phyloP scores from a whole-genome alignment of 2,113 vertebrate genomes.

The Gallinago undulata region DNA sequence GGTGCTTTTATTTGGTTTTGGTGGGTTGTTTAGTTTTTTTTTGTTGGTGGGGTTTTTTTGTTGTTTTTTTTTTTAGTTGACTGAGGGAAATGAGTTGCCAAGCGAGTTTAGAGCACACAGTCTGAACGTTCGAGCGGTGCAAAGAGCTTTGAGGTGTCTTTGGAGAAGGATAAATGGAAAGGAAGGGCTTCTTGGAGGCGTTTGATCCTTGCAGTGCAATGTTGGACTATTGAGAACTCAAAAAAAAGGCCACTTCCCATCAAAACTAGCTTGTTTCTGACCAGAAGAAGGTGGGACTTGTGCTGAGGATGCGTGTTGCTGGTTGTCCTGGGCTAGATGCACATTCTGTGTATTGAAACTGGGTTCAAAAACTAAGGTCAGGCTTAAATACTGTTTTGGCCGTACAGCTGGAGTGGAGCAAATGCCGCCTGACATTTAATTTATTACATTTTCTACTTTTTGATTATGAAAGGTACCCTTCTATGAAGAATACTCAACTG shows the following conservation, averaged over 20 bases:
- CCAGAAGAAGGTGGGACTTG: background rate
- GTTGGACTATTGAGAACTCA: background rate
- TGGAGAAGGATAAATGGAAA: background rate
- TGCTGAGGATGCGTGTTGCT: rapidly evolving
- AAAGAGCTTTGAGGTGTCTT: background rate
- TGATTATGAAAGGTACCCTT: background rate
- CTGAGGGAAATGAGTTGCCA: background rate
- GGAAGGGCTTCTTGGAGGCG: background rate
- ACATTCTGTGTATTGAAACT: rapidly evolving
- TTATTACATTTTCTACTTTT: background rate
- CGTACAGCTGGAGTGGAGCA: background rate
- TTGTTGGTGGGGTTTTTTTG: background rate
- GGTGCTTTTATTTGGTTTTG: background rate
- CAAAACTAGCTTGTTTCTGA: background rate
- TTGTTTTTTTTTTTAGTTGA: background rate
- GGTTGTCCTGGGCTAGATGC: background rate
- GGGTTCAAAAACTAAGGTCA: background rate
- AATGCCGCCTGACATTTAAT: background rate
- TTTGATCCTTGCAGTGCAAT: background rate
- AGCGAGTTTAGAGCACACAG: background rate
- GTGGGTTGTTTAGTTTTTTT: background rate
- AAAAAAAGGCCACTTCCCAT: background rate
- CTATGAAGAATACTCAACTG: background rate
- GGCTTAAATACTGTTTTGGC: background rate
- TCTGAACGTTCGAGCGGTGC: rapidly evolving